Base-by-base conservation (phyloP, 1,140 invertebrate species). In the Drosophila truncata region DNA sequence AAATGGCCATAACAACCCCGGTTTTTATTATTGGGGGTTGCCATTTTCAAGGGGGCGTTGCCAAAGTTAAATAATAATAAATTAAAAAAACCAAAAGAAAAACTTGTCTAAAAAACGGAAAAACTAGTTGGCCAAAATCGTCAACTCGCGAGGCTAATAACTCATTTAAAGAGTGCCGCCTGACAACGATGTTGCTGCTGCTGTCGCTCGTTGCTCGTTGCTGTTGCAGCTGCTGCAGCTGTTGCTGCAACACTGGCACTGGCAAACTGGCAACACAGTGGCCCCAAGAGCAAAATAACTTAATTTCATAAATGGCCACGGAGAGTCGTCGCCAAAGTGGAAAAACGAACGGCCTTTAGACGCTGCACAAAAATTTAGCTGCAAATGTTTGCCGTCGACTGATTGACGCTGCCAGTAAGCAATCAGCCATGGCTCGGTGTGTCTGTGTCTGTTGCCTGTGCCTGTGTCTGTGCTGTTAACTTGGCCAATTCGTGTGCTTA, bases 281-380 rank as follows among this genome's bases (percentile, higher is more conserved):
- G 85, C 84, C 78, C 90, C 88, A 78, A 78, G 88, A 91, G 91
- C 83, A 88, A 92, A 92, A 92, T 92, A 92, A 92, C 91, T 92
- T 91, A 85, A 92, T 92, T 92, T 92, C 80, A 92, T 88, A 92
- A 92, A 92, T 92, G 91, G 91, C 77, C 82, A 91, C 60, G 57
- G 70, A 79, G 67, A 62, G 59, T 79, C 69, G 78, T 55, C 69
- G 78, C 80, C 47, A 80, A 64, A 73, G 66, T 76, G 63, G 61
- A 79, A 66, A 49, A 37, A 55, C 52, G 52, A 55, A 70, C 65
- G 63, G 79, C 73, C 78, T 84, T 84, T 65, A 59, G 76, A 69
- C 66, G 65, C 54, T 67, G 71, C 37, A 63, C 37, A 63, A 77
- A 90, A 85, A 82, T 91, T 79, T 72, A 72, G 86, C 86, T 76